Percentiles rank a stretch among this genome's conserved stretches.
Conservation (phyloP, 2,797 vertebrate genomes). For the Podargus strigoides region DNA sequence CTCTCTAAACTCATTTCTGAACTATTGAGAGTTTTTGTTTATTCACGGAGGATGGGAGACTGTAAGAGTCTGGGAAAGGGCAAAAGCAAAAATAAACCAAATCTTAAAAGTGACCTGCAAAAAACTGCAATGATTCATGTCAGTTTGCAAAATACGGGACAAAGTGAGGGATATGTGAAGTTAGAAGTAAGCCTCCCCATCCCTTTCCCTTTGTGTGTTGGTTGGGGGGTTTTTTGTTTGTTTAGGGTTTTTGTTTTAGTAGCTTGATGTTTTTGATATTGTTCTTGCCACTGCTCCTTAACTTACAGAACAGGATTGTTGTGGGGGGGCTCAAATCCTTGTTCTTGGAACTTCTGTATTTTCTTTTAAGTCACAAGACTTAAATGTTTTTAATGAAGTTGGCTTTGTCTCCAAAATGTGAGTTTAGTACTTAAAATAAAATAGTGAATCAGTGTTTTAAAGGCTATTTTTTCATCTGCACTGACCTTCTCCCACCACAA, state of each 20-base stretch:
- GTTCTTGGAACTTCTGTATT: neutral
- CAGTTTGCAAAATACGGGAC: accelerated
- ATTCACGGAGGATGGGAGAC: neutral
- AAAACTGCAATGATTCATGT: neutral
- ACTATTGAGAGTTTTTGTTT: neutral
- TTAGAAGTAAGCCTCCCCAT: neutral
- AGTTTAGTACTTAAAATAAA: neutral
- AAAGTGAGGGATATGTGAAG: neutral
- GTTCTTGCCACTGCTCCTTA: neutral
- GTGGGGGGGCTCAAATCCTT: neutral
- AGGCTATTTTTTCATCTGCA: neutral
- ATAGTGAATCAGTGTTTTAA: neutral
- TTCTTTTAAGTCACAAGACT: neutral
- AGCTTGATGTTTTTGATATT: neutral
- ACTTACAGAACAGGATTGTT: neutral
- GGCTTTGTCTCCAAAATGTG: neutral
- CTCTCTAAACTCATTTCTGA: neutral
- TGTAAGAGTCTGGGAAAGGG: neutral
- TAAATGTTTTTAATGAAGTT: neutral
- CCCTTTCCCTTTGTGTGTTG: neutral
- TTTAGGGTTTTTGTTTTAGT: neutral
- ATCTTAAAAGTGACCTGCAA: neutral
- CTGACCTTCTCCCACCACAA: constrained; percentile 20
- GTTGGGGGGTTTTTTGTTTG: neutral
- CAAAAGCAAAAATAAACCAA: neutral